Evolutionary conservation across 1,140 invertebrate genomes (phyloP).

Genomic region (Euura lappo): DNA sequence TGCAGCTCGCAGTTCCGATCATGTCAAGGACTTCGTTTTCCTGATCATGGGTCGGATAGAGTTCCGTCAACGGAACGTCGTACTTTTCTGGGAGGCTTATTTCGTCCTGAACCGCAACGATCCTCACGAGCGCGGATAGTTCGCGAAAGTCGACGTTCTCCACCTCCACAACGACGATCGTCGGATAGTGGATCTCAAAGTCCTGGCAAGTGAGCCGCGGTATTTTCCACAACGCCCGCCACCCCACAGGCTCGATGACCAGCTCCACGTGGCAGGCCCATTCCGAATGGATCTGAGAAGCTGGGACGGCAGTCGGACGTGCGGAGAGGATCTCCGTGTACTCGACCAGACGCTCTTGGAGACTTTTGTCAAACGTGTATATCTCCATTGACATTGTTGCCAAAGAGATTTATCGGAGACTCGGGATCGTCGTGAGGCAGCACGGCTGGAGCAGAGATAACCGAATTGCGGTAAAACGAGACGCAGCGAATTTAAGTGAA

Average conservation of each 20-base stretch:
- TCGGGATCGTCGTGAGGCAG: too few relatives aligned
- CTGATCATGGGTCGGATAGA: slow-evolving; percentile 66
- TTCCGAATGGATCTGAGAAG: slow-evolving; percentile 61
- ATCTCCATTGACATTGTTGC: slow-evolving; percentile 55
- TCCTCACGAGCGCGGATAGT: slow-evolving; percentile 61
- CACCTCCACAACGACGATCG: slow-evolving; percentile 64
- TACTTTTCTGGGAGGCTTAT: slow-evolving; percentile 65
- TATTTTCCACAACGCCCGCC: slow-evolving; percentile 71
- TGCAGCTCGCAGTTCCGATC: slow-evolving; percentile 50
- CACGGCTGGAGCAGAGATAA: too few relatives aligned
- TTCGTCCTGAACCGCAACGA: slow-evolving; percentile 67
- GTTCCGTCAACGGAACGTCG: slow-evolving; percentile 62
- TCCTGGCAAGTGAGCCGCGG: slow-evolving; percentile 64
- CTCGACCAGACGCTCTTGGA: slow-evolving; percentile 63
- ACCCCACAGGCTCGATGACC: slow-evolving; percentile 64
- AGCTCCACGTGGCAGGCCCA: slow-evolving; percentile 66
- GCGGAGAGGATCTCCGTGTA: slow-evolving; percentile 60
- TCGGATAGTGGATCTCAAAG: slow-evolving; percentile 65
- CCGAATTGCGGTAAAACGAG: too few relatives aligned
- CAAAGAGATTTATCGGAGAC: too few relatives aligned
- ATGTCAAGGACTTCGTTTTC: slow-evolving; percentile 62
- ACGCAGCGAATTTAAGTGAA: too few relatives aligned
- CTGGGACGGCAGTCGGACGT: slow-evolving; percentile 53
- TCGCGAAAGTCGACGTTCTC: slow-evolving; percentile 59
- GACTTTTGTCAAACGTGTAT: slow-evolving; percentile 65